A percentile compares a stretch with the other conserved stretches of the same genome.
These are phyloP conservation scores for Drosophila ezoana DNA, from an alignment of 2,888 invertebrate genomes.

Conservation along the genomic window DNA sequence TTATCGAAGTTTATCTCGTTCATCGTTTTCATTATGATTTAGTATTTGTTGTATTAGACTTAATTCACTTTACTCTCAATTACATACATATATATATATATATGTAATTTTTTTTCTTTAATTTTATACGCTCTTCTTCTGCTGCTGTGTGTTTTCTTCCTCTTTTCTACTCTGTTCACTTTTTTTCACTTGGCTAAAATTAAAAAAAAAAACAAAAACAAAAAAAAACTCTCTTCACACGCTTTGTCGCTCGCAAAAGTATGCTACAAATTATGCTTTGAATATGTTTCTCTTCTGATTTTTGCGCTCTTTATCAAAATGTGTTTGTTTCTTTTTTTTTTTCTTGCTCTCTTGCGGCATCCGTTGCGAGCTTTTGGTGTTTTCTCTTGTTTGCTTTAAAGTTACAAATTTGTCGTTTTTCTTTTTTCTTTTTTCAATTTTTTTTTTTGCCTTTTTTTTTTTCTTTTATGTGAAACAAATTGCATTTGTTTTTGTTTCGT, in stretches of 20 bases:
- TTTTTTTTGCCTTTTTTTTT: not conserved
- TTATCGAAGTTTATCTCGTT: conserved; percentile 44
- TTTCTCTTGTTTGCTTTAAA: conserved; percentile 27
- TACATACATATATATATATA: not conserved
- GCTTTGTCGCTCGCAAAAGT: conserved; percentile 29
- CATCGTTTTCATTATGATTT: conserved; percentile 28
- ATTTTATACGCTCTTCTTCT: conserved; percentile 3
- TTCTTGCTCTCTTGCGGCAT: conserved; percentile 1
- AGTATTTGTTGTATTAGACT: conserved; percentile 36
- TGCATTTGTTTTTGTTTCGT: conserved; percentile 37
- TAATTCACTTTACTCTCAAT: conserved; percentile 34
- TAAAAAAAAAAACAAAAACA: conserved; percentile 4
- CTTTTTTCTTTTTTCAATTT: no score
- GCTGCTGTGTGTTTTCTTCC: not conserved
- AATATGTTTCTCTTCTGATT: conserved; percentile 5
- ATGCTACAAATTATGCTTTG: conserved; percentile 24
- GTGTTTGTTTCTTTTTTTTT: conserved; percentile 1
- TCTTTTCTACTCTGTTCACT: not conserved
- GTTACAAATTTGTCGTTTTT: conserved; percentile 44
- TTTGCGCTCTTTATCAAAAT: not conserved
- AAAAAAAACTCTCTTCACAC: not conserved
- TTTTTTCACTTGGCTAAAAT: conserved; percentile 19
- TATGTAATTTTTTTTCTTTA: not conserved
- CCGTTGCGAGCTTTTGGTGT: conserved; percentile 34
- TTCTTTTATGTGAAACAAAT: conserved; percentile 34